phyloP scores from a whole-genome alignment of 2,113 vertebrate genomes.

The Hydrochoerus hydrochaeris region DNA sequence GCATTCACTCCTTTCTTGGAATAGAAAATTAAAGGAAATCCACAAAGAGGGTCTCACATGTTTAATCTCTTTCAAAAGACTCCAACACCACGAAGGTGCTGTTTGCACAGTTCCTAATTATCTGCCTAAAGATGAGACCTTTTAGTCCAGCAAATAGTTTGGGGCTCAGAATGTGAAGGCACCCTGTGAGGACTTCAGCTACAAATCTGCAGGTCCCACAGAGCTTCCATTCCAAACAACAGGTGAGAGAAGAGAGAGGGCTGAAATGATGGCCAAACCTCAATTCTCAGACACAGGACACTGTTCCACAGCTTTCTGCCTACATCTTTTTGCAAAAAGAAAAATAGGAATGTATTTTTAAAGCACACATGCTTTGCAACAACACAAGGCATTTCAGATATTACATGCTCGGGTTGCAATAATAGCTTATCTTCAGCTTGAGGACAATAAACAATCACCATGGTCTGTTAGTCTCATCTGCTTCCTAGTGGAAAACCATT shows the following conservation, averaged over 20 bases:
- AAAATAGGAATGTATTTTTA: background rate
- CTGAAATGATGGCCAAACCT: background rate
- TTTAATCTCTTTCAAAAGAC: background rate
- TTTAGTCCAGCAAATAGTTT: background rate
- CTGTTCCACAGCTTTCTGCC: background rate
- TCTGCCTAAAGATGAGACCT: background rate
- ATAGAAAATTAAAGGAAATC: background rate
- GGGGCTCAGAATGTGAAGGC: background rate
- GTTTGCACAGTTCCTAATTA: background rate
- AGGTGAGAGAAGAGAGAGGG: background rate
- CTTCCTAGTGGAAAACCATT: background rate
- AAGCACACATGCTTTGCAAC: background rate
- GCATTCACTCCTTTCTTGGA: background rate
- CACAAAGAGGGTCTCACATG: background rate
- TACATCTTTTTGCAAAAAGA: background rate
- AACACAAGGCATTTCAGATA: background rate
- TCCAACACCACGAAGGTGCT: background rate
- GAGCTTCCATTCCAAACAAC: background rate
- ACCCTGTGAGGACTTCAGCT: too few relatives aligned
- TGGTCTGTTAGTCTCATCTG: background rate
- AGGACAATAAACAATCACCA: background rate
- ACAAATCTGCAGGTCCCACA: background rate
- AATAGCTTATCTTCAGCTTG: conserved; percentile 17
- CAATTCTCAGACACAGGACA: background rate
- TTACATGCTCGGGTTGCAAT: background rate